phyloP scores from a whole-genome alignment of 2,113 vertebrate species.

The Microtus richardsoni region DNA sequence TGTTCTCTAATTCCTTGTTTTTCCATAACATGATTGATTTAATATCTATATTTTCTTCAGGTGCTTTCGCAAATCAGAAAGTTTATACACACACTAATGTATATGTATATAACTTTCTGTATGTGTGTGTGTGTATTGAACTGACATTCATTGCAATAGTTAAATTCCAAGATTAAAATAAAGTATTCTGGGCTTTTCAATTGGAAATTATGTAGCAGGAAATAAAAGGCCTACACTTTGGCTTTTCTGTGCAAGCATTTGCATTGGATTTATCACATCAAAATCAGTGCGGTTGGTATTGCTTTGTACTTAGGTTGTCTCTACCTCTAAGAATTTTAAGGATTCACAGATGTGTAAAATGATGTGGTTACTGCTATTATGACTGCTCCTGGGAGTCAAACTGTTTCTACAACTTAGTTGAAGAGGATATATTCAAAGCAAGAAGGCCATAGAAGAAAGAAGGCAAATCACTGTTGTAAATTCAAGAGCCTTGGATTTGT shows the following conservation, averaged over 20 bases:
- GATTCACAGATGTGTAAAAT: slow-evolving; percentile 49
- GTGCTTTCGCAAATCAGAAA: neutral
- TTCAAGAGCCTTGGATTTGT: slow-evolving; percentile 73
- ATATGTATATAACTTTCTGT: no score
- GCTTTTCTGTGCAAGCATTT: neutral
- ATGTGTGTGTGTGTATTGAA: neutral
- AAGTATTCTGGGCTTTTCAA: neutral
- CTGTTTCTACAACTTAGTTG: slow-evolving; percentile 68
- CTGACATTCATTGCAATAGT: neutral
- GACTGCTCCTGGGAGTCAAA: slow-evolving; percentile 71
- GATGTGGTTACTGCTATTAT: slow-evolving; percentile 3
- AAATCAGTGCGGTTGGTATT: neutral
- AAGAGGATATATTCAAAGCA: slow-evolving; percentile 74
- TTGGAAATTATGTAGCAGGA: neutral
- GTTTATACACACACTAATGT: neutral
- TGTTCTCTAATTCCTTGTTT: neutral
- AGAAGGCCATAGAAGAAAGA: slow-evolving; percentile 71
- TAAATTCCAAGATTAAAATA: slow-evolving; percentile 31
- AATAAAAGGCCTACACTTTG: slow-evolving; percentile 25
- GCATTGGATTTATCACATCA: neutral
- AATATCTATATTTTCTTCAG: slow-evolving; percentile 43
- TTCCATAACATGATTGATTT: slow-evolving; percentile 1
- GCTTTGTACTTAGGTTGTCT: neutral
- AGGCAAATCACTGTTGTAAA: slow-evolving; percentile 77
- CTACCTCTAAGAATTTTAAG: slow-evolving; percentile 51